Conservation (phyloP, 1,140 invertebrate species). For the Penaeus indicus region DNA sequence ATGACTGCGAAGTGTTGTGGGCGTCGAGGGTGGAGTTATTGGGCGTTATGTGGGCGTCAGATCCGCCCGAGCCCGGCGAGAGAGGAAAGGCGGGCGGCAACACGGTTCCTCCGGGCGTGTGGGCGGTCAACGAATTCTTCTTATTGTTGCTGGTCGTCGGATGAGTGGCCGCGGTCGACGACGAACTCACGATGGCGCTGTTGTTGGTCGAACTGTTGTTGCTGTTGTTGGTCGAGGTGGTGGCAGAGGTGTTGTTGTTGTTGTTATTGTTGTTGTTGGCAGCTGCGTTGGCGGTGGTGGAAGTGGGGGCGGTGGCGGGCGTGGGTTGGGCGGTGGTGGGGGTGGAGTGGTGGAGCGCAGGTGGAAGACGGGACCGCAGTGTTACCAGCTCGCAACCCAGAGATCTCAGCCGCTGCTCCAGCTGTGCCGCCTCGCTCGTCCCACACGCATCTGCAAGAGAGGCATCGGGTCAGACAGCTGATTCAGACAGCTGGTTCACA, state of each 20-base stretch:
- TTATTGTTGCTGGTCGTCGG: conserved; percentile 51
- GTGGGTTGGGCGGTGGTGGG: conserved; percentile 36
- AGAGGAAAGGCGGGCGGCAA: conserved; percentile 34
- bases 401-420: conserved; percentile 89
- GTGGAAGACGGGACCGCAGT: conserved; percentile 82
- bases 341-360: conserved; percentile 58
- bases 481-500: neutral
- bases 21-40: conserved; percentile 49
- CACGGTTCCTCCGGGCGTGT: conserved; percentile 13
- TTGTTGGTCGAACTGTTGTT: conserved; percentile 25
- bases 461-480: neutral
- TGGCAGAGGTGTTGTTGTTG: conserved; percentile 9
- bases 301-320: conserved; percentile 31
- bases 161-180: conserved; percentile 24
- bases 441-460: conserved; percentile 86
- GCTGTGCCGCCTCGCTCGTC: conserved; percentile 91
- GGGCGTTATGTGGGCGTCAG: conserved; percentile 39
- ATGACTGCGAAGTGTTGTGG: conserved; percentile 55
- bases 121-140: conserved; percentile 38
- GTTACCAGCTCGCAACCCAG: conserved; percentile 91
- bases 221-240: conserved; percentile 2
- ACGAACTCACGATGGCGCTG: conserved; percentile 36
- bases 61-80: conserved; percentile 18
- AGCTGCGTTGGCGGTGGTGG: conserved; percentile 20
- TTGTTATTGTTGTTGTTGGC: conserved; percentile 20